Evolutionary conservation across 2,113 vertebrate species (phyloP).

Genomic region (Paratilapia polleni): DNA sequence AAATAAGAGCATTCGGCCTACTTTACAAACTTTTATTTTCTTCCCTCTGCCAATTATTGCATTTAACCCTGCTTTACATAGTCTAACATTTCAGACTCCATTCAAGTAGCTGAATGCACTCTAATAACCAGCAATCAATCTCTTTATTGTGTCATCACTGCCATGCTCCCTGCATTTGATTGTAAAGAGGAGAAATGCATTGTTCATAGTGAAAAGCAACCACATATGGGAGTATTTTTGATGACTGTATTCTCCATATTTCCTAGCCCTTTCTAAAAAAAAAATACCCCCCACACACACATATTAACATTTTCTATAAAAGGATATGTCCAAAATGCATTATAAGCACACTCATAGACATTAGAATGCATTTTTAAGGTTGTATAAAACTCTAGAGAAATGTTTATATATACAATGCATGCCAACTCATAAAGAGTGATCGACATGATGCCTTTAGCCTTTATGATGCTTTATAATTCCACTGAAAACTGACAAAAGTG

Average conservation of each 20-base stretch:
- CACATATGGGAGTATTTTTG: background rate
- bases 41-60: slow-evolving; percentile 27
- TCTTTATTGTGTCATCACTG: background rate
- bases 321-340: background rate
- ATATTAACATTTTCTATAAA: too few relatives aligned
- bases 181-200: background rate
- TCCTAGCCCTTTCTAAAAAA: too few relatives aligned
- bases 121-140: slow-evolving; percentile 57
- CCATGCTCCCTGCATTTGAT: background rate
- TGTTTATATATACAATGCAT: background rate
- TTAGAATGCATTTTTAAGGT: background rate
- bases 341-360: background rate
- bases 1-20: background rate
- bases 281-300: too few relatives aligned
- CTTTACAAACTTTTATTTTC: background rate
- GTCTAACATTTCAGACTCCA: slow-evolving; percentile 1
- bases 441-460: background rate
- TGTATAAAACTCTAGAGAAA: background rate
- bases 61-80: slow-evolving; percentile 21
- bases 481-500: background rate
- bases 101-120: slow-evolving; percentile 44
- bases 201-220: background rate
- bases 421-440: background rate
- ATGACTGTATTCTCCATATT: background rate
- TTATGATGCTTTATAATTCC: background rate